Base-by-base conservation (phyloP, 2,888 invertebrate genomes). In the Drosophila quinaria region DNA sequence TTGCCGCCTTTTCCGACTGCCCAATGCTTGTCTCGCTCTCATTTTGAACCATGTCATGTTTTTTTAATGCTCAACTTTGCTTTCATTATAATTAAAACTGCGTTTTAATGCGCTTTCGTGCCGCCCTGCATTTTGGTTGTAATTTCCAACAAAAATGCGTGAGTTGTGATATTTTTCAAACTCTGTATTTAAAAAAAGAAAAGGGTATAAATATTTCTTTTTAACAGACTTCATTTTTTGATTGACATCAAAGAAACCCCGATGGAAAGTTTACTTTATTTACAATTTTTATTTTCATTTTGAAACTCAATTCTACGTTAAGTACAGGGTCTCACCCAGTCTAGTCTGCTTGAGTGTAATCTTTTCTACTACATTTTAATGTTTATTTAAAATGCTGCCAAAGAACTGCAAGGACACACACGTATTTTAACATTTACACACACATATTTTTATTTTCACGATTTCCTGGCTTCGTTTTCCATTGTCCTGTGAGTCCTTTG, bases 1-100 rank as follows among this genome's bases (percentile, higher is more conserved):
- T 41, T 49, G 68, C 58, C 60, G 64, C 67, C 41, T 6, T 15
- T 11, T 13, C 41, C 17, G 1, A 1, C 19, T 29, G 15, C 8
- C 15, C 19, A 35, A 15, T 39, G 17, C 35, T 19, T 2, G 19
- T 19, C 37, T 29, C 41, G 41, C 13, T 25, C 37, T 56, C 56
- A 63, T 73, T 75, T 67, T n/a, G 31, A 10, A 10, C 61, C 63
- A 59, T 70, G 70, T 47, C 81, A 78, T 63, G 64, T 74, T 74
- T 71, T 71, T 70, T 70, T 63, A 63, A 79, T 69, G 69, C 68
- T 65, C 76, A 88, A 76, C 76, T 80, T 88, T 86, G 84, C 89
- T 87, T 90, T 83, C 77, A 50, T 83, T 86, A 90, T 87, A 87
- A 87, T 87, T 87, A 90, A 90, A 86, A 90, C 59, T 78, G 71